Conservation (phyloP, 2,113 vertebrate species). For the Typhlomys cinereus region DNA sequence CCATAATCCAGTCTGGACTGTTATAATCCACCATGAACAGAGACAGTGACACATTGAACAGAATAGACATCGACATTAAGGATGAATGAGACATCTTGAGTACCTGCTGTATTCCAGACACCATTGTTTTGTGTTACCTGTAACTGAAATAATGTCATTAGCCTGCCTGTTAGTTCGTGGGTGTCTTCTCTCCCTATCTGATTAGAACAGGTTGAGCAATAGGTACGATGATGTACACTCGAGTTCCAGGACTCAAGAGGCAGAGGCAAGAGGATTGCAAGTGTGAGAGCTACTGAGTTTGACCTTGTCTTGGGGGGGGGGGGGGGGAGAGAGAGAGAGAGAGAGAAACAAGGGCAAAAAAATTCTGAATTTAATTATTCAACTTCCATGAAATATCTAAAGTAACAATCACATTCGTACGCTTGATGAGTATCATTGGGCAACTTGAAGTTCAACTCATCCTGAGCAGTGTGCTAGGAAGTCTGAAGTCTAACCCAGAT, state of each 20-base stretch:
- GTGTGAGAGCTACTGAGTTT: not conserved
- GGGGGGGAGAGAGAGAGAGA: not conserved
- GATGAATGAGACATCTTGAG: not conserved
- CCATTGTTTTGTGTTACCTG: not conserved
- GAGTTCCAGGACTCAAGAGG: no score
- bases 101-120: not conserved
- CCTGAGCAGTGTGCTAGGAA: not conserved
- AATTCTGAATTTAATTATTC: no score
- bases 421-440: no score
- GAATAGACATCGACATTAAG: not conserved
- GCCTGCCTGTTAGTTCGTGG: not conserved
- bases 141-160: not conserved
- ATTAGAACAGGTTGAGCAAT: not conserved
- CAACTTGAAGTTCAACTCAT: no score
- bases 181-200: no score
- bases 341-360: not conserved
- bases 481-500: slow-evolving; percentile 1
- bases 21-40: slow-evolving; percentile 21
- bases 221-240: no score
- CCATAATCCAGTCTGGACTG: not conserved
- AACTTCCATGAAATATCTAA: no score
- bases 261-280: not conserved
- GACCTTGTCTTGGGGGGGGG: not conserved
- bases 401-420: no score
- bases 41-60: not conserved